Evolutionary conservation across 1,140 invertebrate genomes (phyloP), one percentile per base, ranked within the genome.

Genomic region (Drosophila pallidifrons): DNA sequence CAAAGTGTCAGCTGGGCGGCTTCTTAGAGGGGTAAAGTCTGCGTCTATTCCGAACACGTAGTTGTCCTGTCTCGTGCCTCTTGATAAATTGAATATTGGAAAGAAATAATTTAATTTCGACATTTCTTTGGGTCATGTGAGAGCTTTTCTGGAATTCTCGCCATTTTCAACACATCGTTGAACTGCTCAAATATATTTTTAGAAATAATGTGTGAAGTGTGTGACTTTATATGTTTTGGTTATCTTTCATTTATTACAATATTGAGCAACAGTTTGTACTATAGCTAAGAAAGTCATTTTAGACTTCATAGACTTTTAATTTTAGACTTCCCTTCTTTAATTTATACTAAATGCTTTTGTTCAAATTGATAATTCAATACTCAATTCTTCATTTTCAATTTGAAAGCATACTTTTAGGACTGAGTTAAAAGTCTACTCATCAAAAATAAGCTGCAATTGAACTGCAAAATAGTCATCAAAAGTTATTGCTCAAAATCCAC

Each of bases 41-140:
- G 74, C 74, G 46, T 76, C 73, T 77, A 91, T 91, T 83, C 88
- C 20, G 63, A 63, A 75, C 88, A 91, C 88, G 86, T 90, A 80
- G 46, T 38, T 41, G 61, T 47, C 49, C 58, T 61, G 65, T 79
- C 67, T 80, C 79, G 74, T 75, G 82, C 52, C 71, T 38, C 35
- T 61, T 91, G 81, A 85, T 82, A 88, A 91, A 91, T 91, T 91
- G 60, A 91, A 91, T 91, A 91, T 91, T 88, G 88, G 77, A 82
- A 77, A 82, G 81, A 85, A 81, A 91, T 91, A 91, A 91, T 87
- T 89, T 38, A 91, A 91, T 91, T 91, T 91, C 64, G 49, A 68
- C 38, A 69, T 60, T 61, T 41, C 30, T 10, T 30, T 68, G 32
- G 61, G 52, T 47, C 55, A 71, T 47, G 68, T 38, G 38, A 30